Percentiles rank a stretch among this genome's conserved stretches.
These are phyloP conservation scores for Prionace glauca DNA, from an alignment of 2,797 vertebrate genomes.

Conservation along the genomic window DNA sequence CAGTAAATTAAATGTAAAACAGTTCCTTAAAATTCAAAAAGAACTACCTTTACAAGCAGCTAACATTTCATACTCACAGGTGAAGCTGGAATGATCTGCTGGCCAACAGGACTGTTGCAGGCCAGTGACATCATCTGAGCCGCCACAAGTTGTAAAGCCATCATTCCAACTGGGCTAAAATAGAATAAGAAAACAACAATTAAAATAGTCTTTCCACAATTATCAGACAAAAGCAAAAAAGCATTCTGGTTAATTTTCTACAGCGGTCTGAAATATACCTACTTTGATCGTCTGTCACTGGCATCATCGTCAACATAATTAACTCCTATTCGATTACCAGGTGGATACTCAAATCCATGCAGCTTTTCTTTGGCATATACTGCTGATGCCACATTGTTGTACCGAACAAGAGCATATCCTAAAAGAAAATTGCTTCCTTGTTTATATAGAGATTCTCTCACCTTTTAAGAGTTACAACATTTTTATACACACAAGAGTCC, in stretches of 20 bases:
- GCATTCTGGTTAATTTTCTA: neutral
- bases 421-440: constrained; percentile 29
- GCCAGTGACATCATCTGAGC: constrained; percentile 79
- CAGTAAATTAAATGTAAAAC: neutral
- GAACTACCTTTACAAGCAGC: neutral
- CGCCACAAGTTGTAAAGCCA: constrained; percentile 87
- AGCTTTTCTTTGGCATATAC: constrained; percentile 90
- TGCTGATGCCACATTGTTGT: constrained; percentile 83
- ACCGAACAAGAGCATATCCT: constrained; percentile 86
- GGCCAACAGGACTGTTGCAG: constrained; percentile 65
- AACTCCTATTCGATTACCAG: constrained; percentile 79
- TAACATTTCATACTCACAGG: constrained; percentile 58
- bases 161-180: constrained; percentile 78
- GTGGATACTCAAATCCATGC: constrained; percentile 88
- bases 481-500: neutral
- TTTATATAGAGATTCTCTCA: neutral
- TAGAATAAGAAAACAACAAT: constrained; percentile 41
- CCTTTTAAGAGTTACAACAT: neutral
- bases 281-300: constrained; percentile 75
- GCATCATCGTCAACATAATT: constrained; percentile 75
- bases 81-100: constrained; percentile 63
- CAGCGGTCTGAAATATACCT: constrained; percentile 43
- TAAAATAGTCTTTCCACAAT: too few species aligned
- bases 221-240: neutral
- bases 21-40: neutral